Base-by-base conservation (phyloP, 2,113 vertebrate genomes). In the Otocyon megalotis region DNA sequence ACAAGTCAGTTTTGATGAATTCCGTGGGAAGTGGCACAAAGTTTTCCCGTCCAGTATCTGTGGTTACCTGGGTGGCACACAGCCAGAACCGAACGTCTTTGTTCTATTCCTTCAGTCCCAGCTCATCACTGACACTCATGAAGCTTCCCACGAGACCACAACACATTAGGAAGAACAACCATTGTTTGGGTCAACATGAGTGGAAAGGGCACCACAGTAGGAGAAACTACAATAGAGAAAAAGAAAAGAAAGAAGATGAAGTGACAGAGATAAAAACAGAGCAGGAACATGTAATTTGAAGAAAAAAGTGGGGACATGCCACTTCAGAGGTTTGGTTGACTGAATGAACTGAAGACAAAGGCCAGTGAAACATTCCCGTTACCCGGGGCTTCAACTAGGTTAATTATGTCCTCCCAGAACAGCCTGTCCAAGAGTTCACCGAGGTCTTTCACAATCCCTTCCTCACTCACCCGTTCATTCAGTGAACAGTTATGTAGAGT, bases 201-300 rank as follows among this genome's bases (percentile, higher is more conserved):
- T 80, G 32, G 87, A 92, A 97, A 92, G 65, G 30, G 32, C 9
- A 79, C 88, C 94, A 13, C 94, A 89, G 71, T 0, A 89, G 53
- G 60, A 97, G 88, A 95, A 94, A 69, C 93, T 94, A 97, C 90
- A 95, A 97, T 48, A 96, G 89, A 79, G 63, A 84, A 76, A 69
- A 85, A 81, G 82, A 50, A 83, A 80, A 93, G 96, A 92, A 83
- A 88, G 69, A 50, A 8, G 67, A 90, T 90, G 77, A 79, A 81
- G 48, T 54, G 80, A 88, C 76, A 76, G 84, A 90, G 90, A 97
- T 86, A 94, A 97, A 98, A 96, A 97, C 95, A 84, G 96, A 88
- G n/a, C 12, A 54, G 67, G 67, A 97, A 95, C 95, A 60, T 97
- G 56, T 95, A 95, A 97, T 98, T 98, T 98, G 88, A 93, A 97